These are phyloP conservation scores for Artemisiospiza belli DNA, from an alignment of 2,113 vertebrate genomes.

Conservation along the genomic window DNA sequence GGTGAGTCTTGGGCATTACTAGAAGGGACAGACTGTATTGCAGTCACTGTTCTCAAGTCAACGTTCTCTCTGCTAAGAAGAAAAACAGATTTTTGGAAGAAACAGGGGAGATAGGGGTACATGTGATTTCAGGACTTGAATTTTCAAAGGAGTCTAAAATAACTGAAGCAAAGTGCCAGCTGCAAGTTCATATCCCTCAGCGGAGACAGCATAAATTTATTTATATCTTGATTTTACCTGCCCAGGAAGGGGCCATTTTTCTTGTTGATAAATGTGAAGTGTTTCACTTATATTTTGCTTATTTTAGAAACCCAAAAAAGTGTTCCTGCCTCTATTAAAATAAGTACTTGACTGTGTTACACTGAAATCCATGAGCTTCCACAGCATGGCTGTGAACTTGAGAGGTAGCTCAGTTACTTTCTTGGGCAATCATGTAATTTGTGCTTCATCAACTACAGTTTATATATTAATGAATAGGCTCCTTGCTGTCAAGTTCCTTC, in stretches of 20 bases:
- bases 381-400: constrained; percentile 23
- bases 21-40: neutral
- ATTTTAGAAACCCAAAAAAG: constrained; percentile 17
- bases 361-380: neutral
- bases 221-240: constrained; percentile 38
- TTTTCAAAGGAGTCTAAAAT: constrained; percentile 14
- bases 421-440: constrained; percentile 38
- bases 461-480: constrained; percentile 47
- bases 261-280: constrained; percentile 43
- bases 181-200: neutral
- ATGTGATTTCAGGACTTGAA: neutral
- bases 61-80: neutral
- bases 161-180: neutral
- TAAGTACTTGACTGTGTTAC: constrained; percentile 27
- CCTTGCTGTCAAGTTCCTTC: constrained; percentile 28
- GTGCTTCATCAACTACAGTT: constrained; percentile 35
- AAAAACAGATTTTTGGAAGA: neutral
- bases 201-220: neutral
- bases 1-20: no score
- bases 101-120: accelerated
- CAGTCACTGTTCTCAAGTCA: neutral
- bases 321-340: neutral
- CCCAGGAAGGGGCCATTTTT: constrained; percentile 18
- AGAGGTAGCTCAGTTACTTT: constrained; percentile 40
- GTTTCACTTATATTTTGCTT: neutral